Percentiles rank a stretch among this genome's conserved stretches.
Evolutionary conservation across 2,113 vertebrate genomes (phyloP).

Genomic region (Neomonachus schauinslandi): DNA sequence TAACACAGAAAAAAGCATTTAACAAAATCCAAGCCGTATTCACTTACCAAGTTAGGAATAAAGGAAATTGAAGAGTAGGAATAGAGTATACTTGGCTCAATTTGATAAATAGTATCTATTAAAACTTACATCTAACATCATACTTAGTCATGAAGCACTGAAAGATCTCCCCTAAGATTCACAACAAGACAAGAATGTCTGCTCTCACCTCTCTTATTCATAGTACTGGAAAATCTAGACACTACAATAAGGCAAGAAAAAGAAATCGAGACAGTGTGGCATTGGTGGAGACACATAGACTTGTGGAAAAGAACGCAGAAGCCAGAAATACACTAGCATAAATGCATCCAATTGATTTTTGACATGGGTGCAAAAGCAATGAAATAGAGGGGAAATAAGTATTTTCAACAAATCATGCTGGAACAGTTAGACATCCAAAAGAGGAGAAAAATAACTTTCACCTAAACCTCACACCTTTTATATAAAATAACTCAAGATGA

Average conservation of each 20-base stretch:
- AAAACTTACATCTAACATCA: background rate
- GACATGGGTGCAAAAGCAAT: background rate
- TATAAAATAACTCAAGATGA: background rate
- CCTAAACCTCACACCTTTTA: background rate
- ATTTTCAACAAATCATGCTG: background rate
- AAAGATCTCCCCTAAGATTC: background rate
- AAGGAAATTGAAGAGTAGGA: background rate
- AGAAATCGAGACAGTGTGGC: background rate
- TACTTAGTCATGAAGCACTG: too few relatives aligned
- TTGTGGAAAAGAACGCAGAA: background rate
- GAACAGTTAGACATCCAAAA: background rate
- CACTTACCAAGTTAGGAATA: background rate
- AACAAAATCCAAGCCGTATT: background rate
- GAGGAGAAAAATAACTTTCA: background rate
- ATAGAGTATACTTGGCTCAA: background rate
- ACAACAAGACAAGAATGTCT: background rate
- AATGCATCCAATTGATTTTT: background rate
- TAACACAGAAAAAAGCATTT: background rate
- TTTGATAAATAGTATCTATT: background rate
- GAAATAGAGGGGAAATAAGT: background rate
- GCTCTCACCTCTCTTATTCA: background rate
- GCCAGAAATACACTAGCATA: background rate
- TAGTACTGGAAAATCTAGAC: background rate
- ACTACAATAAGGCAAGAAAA: background rate
- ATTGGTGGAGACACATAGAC: background rate